These are phyloP conservation scores for Diabrotica virgifera DNA, from an alignment of 1,140 invertebrate species.

Conservation along the genomic window DNA sequence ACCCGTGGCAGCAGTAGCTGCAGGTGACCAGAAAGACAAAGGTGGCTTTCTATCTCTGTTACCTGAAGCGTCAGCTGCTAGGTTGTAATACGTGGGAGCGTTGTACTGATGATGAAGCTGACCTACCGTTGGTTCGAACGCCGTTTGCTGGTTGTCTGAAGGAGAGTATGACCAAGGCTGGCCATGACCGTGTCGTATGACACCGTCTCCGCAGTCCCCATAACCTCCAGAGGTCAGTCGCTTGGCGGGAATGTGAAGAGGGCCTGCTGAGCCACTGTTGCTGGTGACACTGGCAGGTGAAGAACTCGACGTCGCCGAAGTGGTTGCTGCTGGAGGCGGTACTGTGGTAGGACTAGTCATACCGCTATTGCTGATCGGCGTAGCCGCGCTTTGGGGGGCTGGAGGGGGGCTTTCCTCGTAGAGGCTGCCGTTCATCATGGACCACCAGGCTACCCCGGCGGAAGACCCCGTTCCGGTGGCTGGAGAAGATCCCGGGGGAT, in stretches of 20 bases:
- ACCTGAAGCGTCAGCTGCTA: slow-evolving; percentile 59
- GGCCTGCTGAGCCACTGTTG: slow-evolving; percentile 61
- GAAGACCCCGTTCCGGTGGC: slow-evolving; percentile 72
- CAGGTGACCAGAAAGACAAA: slow-evolving; percentile 67
- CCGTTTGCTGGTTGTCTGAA: slow-evolving; percentile 61
- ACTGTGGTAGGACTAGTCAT: slow-evolving; percentile 54
- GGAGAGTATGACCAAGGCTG: slow-evolving; percentile 69
- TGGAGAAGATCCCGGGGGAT: slow-evolving; percentile 70
- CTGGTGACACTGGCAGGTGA: slow-evolving; percentile 65
- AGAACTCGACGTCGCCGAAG: slow-evolving; percentile 63
- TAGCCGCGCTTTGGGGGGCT: slow-evolving; percentile 54
- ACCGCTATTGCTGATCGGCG: slow-evolving; percentile 51
- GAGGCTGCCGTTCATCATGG: slow-evolving; percentile 75
- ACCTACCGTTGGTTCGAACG: slow-evolving; percentile 57
- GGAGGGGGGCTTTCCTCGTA: slow-evolving; percentile 74
- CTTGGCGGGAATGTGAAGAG: slow-evolving; percentile 82
- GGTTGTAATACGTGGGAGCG: slow-evolving; percentile 74
- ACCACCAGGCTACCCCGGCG: slow-evolving; percentile 77
- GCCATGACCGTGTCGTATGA: slow-evolving; percentile 72
- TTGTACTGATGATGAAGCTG: slow-evolving; percentile 72
- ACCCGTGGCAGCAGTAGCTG: slow-evolving; percentile 52
- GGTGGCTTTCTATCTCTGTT: slow-evolving; percentile 60
- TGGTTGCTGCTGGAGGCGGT: slow-evolving; percentile 54
- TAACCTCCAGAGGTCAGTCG: slow-evolving; percentile 59
- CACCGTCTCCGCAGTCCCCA: slow-evolving; percentile 60